A percentile compares a stretch with the other conserved stretches of the same genome.
These are phyloP conservation scores for Drosophila biarmipes DNA, from an alignment of 1,140 invertebrate genomes.

Conservation along the genomic window DNA sequence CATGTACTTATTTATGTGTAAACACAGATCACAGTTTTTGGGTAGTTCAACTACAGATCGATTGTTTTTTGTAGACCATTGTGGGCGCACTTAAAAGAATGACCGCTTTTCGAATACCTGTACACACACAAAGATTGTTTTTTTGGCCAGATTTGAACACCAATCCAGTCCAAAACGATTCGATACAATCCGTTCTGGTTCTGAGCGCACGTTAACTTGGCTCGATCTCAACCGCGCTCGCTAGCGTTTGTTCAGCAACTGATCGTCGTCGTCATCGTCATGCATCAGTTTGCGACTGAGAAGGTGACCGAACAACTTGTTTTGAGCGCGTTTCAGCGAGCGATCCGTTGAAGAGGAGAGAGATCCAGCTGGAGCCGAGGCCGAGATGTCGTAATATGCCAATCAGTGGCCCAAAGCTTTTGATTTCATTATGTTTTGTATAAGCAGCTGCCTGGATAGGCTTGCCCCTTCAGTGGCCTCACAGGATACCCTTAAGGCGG, in stretches of 20 bases:
- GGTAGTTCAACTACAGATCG: slow-evolving; percentile 1
- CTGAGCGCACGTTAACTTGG: slow-evolving; percentile 22
- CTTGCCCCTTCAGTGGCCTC: background rate
- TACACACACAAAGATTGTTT: slow-evolving; percentile 33
- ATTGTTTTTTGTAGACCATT: slow-evolving; percentile 24
- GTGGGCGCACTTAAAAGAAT: slow-evolving; percentile 37
- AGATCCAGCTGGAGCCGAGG: slow-evolving; percentile 22
- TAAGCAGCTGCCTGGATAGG: background rate
- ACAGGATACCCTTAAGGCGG: slow-evolving; percentile 15
- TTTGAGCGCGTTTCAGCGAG: slow-evolving; percentile 39
- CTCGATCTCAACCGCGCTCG: slow-evolving; percentile 56
- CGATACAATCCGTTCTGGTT: slow-evolving; percentile 5
- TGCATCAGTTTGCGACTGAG: slow-evolving; percentile 29
- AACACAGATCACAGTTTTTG: background rate
- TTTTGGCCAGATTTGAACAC: slow-evolving; percentile 12
- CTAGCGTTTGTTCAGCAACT: slow-evolving; percentile 74
- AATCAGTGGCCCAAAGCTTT: slow-evolving; percentile 13
- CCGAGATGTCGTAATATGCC: slow-evolving; percentile 42
- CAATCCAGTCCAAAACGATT: slow-evolving; percentile 25
- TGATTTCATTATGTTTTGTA: slow-evolving; percentile 34
- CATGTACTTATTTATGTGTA: background rate
- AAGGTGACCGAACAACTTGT: slow-evolving; percentile 33
- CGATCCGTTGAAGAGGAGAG: slow-evolving; percentile 10
- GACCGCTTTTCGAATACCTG: slow-evolving; percentile 25
- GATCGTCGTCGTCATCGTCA: slow-evolving; percentile 38